Percentiles rank a stretch among this genome's conserved stretches.
Conservation (phyloP, 2,888 invertebrate genomes). For the Pterostichus madidus region DNA sequence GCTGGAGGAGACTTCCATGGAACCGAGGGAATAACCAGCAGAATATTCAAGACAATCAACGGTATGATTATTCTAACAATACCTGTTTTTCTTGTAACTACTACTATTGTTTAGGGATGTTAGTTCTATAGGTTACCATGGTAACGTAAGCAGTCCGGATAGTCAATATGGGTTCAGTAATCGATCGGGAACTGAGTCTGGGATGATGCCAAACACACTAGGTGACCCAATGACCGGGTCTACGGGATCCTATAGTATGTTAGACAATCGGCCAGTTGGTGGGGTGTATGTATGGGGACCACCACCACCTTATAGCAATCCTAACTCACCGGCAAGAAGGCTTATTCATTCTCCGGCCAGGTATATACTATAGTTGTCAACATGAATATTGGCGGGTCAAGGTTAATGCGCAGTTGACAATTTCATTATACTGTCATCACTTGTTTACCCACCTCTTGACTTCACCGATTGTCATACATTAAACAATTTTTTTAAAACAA, state of each 20-base stretch:
- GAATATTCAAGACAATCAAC: conserved; percentile 72
- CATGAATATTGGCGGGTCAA: too few relatives aligned
- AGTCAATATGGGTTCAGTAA: conserved; percentile 90
- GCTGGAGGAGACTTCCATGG: conserved; percentile 88
- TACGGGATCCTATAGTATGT: conserved; percentile 80
- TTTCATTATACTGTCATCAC: too few relatives aligned
- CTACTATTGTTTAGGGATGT: conserved; percentile 54
- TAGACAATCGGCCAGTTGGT: conserved; percentile 80
- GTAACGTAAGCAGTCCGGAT: conserved; percentile 86
- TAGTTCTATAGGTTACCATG: conserved; percentile 81
- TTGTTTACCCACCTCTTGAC: too few relatives aligned
- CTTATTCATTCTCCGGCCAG: conserved; percentile 76
- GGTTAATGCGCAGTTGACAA: too few relatives aligned
- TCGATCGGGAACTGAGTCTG: conserved; percentile 72
- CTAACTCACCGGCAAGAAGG: conserved; percentile 84
- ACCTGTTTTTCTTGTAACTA: not conserved
- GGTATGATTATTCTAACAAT: conserved; percentile 69
- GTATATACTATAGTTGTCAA: conserved; percentile 68
- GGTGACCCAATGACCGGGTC: conserved; percentile 75
- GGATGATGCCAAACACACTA: conserved; percentile 73
- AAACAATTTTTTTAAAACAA: too few relatives aligned
- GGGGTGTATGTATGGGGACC: conserved; percentile 89
- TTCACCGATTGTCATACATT: conserved; percentile 3
- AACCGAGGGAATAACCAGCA: conserved; percentile 79
- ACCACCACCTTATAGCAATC: conserved; percentile 92